These are phyloP conservation scores for Ptilonorhynchus violaceus DNA, from an alignment of 2,113 vertebrate species.

Conservation along the genomic window DNA sequence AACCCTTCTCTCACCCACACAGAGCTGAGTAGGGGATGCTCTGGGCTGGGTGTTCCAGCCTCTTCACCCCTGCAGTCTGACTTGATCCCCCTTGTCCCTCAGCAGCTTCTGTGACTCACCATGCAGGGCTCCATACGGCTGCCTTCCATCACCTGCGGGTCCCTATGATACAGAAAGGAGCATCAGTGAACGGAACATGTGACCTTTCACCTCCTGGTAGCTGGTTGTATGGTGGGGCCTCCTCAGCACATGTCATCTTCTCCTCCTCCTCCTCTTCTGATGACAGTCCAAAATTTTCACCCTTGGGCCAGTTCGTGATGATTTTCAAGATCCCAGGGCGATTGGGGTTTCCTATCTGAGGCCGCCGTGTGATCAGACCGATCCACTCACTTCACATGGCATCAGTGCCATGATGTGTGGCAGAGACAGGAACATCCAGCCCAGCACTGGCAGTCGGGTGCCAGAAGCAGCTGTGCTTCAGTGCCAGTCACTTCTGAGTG, in stretches of 20 bases:
- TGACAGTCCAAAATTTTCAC: neutral
- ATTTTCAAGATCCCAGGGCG: neutral
- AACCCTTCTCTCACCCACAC: neutral
- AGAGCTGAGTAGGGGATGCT: neutral
- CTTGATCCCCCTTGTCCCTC: neutral
- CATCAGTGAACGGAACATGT: neutral
- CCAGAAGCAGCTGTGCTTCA: neutral
- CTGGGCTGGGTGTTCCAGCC: neutral
- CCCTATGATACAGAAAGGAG: neutral
- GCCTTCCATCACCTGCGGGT: neutral
- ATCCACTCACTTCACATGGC: neutral
- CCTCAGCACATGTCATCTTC: neutral
- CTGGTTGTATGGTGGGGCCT: neutral
- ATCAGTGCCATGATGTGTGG: neutral
- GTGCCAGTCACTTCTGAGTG: neutral
- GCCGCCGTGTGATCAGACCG: neutral
- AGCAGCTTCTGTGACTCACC: rapidly evolving
- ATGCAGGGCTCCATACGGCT: rapidly evolving
- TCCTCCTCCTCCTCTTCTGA: neutral
- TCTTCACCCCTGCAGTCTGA: neutral
- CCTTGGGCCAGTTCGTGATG: neutral
- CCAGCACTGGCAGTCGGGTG: neutral
- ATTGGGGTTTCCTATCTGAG: neutral
- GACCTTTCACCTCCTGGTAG: neutral
- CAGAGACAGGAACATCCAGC: neutral